These are phyloP conservation scores for Tiaroga cobitis DNA, from an alignment of 2,797 vertebrate species.

Conservation along the genomic window DNA sequence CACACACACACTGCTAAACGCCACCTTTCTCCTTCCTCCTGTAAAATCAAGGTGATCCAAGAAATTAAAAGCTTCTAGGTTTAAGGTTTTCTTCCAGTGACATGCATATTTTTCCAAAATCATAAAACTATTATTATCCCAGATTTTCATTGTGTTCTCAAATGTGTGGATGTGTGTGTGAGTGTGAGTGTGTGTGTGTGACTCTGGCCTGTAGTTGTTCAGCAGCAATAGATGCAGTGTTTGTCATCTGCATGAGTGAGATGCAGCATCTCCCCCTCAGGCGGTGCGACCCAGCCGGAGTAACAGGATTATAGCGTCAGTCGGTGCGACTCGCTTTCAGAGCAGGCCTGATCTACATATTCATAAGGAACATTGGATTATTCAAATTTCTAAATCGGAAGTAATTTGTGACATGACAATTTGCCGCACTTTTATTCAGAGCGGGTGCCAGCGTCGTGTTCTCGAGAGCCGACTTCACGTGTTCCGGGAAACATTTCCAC, in stretches of 20 bases:
- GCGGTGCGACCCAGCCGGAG: constrained; percentile 45
- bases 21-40: too few species aligned
- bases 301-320: constrained; percentile 70
- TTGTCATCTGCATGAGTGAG: constrained; percentile 31
- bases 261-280: too few species aligned
- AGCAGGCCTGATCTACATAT: constrained; percentile 54
- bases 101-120: background rate
- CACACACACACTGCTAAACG: too few species aligned
- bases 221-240: background rate
- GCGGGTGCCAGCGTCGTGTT: background rate
- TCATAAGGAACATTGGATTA: constrained; percentile 53
- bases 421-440: constrained; percentile 23
- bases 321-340: constrained; percentile 61
- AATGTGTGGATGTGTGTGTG: background rate
- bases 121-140: background rate
- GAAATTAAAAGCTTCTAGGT: too few species aligned
- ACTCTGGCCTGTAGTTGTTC: background rate
- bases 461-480: background rate
- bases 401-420: constrained; percentile 37
- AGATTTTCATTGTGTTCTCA: background rate
- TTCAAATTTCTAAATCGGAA: constrained; percentile 33
- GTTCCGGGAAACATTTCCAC: background rate
- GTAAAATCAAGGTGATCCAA: too few species aligned
- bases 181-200: background rate
- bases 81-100: background rate